phyloP scores from a whole-genome alignment of 2,797 vertebrate genomes.

The Acanthopagrus latus region DNA sequence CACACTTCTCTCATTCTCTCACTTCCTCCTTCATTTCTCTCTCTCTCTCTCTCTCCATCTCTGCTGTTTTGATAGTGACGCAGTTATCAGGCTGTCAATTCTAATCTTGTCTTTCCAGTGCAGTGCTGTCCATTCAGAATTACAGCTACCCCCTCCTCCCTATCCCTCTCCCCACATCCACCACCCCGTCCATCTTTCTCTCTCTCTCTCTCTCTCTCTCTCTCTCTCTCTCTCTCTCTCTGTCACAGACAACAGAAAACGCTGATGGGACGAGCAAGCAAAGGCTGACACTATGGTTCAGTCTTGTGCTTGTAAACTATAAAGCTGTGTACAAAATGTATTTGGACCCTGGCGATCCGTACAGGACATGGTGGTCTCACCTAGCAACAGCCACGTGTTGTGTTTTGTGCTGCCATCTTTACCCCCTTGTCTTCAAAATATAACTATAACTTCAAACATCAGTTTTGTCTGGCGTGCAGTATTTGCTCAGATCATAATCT shows the following conservation, averaged over 20 bases:
- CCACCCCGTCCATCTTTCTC: slow-evolving; percentile 25
- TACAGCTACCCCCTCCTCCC: slow-evolving; percentile 66
- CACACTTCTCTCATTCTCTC: slow-evolving; percentile 40
- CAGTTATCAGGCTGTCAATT: slow-evolving; percentile 85
- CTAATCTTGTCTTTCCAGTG: slow-evolving; percentile 84
- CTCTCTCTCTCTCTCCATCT: slow-evolving; percentile 30
- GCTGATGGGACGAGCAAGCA: slow-evolving; percentile 72
- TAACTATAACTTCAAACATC: background rate
- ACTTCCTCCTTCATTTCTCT: slow-evolving; percentile 13
- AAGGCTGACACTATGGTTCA: slow-evolving; percentile 68
- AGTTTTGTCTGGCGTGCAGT: background rate
- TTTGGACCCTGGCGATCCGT: slow-evolving; percentile 39
- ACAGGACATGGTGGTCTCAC: slow-evolving; percentile 36
- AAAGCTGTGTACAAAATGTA: slow-evolving; percentile 62
- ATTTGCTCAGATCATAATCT: background rate
- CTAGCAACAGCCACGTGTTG: slow-evolving; percentile 22
- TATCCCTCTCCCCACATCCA: slow-evolving; percentile 44
- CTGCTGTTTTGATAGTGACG: slow-evolving; percentile 82
- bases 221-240: slow-evolving; percentile 18
- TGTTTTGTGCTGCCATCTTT: slow-evolving; percentile 19
- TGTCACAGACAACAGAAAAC: slow-evolving; percentile 68
- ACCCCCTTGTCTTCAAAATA: slow-evolving; percentile 13
- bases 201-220: background rate
- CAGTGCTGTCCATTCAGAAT: slow-evolving; percentile 83
- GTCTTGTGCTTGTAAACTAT: slow-evolving; percentile 60